Evolutionary conservation across 2,797 vertebrate genomes (phyloP).

Genomic region (Thunnus albacares): DNA sequence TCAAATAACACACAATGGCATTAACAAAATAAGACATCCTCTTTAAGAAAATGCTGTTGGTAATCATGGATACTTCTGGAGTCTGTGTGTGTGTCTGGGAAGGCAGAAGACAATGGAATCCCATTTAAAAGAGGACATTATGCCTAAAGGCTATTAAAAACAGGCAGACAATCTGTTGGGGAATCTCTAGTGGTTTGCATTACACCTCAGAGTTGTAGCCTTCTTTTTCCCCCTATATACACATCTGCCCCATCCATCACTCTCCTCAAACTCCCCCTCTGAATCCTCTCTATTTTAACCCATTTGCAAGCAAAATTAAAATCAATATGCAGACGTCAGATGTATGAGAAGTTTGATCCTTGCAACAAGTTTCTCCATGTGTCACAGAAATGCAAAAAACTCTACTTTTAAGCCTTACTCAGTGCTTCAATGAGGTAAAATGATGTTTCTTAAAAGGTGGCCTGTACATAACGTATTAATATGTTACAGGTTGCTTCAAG

Average conservation of each 20-base stretch:
- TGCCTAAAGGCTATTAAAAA: conserved; percentile 54
- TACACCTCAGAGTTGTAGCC: conserved; percentile 37
- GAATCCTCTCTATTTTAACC: neutral
- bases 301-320: neutral
- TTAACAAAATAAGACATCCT: conserved; percentile 21
- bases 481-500: neutral
- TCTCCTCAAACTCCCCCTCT: neutral
- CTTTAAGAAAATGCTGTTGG: neutral
- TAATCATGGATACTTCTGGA: conserved; percentile 13
- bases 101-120: conserved; percentile 46
- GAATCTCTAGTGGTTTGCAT: conserved; percentile 33
- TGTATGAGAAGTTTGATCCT: neutral
- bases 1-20: neutral
- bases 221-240: conserved; percentile 1
- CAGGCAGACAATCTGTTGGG: conserved; percentile 48
- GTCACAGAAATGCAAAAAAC: neutral
- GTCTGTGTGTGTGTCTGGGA: conserved; percentile 22
- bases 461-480: neutral
- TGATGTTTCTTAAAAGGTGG: neutral
- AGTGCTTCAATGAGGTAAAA: neutral
- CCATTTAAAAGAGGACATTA: conserved; percentile 44
- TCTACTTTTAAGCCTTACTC: neutral
- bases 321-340: conserved; percentile 3
- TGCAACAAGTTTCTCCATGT: conserved; percentile 1
- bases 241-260: neutral